Evolutionary conservation across 2,888 invertebrate genomes (phyloP).

Genomic region (Acronicta leporina): DNA sequence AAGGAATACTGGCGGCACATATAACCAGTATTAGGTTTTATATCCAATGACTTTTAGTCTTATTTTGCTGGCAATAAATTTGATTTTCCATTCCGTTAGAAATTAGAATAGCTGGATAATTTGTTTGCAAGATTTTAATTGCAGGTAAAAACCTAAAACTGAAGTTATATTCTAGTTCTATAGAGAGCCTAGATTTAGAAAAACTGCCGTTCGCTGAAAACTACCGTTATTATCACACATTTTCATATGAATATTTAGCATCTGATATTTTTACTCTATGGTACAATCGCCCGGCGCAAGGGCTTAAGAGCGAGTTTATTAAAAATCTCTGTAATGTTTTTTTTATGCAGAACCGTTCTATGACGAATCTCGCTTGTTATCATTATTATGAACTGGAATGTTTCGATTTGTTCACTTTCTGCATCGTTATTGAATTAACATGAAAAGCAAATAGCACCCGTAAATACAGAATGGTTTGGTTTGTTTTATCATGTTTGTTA

Average conservation of each 20-base stretch:
- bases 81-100: too few relatives aligned
- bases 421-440: conserved; percentile 9
- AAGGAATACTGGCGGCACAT: too few relatives aligned
- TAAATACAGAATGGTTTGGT: conserved; percentile 7
- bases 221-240: too few relatives aligned
- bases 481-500: conserved; percentile 14
- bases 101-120: too few relatives aligned
- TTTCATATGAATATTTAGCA: not conserved
- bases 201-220: too few relatives aligned
- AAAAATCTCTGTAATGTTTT: conserved; percentile 30
- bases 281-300: not conserved
- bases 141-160: too few relatives aligned
- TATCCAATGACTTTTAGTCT: too few relatives aligned
- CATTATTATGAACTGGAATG: conserved; percentile 27
- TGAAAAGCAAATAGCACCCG: conserved; percentile 11
- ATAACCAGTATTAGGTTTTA: too few relatives aligned
- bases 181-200: too few relatives aligned
- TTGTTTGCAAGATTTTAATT: too few relatives aligned
- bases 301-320: conserved; percentile 31
- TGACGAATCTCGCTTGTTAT: conserved; percentile 38
- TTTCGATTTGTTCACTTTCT: conserved; percentile 36
- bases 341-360: conserved; percentile 3
- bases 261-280: conserved; percentile 2
- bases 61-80: too few relatives aligned
- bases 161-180: too few relatives aligned